Evolutionary conservation across 23 tunicate species (phyloP).

Genomic region (Diplosoma virens): DNA sequence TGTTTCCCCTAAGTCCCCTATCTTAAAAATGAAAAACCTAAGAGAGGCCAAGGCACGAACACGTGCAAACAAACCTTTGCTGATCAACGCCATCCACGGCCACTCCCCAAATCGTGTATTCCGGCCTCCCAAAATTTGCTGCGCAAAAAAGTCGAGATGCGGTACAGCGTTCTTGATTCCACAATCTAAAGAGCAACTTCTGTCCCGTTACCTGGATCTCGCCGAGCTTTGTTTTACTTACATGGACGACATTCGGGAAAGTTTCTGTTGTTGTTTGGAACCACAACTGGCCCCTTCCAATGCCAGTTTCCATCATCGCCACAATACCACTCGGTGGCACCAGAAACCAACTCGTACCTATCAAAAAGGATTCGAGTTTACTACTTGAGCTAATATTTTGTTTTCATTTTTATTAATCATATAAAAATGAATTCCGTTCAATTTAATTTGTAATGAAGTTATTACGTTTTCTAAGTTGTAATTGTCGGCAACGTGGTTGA

Average conservation of each 20-base stretch:
- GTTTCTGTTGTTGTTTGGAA: background rate
- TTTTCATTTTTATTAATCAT: too few species aligned
- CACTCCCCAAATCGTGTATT: conserved; percentile 53
- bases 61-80: conserved; percentile 13
- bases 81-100: conserved; percentile 71
- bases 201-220: too few species aligned
- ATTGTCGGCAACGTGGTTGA: too few species aligned
- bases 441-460: too few species aligned
- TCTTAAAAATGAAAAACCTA: too few species aligned
- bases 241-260: background rate
- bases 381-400: too few species aligned
- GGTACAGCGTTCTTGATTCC: conserved; percentile 39
- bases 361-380: too few species aligned
- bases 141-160: background rate
- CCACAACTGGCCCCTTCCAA: background rate
- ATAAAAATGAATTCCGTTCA: too few species aligned
- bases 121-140: conserved; percentile 36
- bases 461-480: too few species aligned
- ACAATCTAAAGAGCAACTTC: conserved; percentile 62
- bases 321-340: background rate
- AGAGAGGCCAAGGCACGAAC: background rate
- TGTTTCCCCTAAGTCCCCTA: too few species aligned
- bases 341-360: background rate
- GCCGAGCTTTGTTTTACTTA: too few species aligned
- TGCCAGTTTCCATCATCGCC: background rate